phyloP scores from a whole-genome alignment of 2,797 vertebrate species.

The Rallus crepitans region DNA sequence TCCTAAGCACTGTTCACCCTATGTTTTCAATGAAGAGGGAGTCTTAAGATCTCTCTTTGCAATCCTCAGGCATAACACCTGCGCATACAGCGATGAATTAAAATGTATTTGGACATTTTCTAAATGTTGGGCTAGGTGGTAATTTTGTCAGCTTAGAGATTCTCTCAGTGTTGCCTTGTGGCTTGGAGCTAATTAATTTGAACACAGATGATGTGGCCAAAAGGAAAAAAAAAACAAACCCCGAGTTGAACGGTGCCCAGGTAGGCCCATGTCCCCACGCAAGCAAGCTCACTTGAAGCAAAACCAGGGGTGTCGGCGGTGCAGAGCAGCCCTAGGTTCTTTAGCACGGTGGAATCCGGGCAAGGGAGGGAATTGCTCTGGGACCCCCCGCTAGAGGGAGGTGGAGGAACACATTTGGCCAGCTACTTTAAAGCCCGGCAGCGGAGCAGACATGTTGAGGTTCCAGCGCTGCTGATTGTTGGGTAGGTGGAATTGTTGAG shows the following conservation, averaged over 20 bases:
- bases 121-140: not conserved
- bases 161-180: not conserved
- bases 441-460: not conserved
- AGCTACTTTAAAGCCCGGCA: not conserved
- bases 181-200: not conserved
- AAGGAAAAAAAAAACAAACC: not conserved
- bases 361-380: not conserved
- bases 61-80: conserved; percentile 1
- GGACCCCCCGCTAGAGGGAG: conserved; percentile 32
- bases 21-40: conserved; percentile 17
- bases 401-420: not conserved
- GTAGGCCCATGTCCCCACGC: not conserved
- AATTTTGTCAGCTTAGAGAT: conserved; percentile 12
- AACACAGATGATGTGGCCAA: not conserved
- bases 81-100: conserved; percentile 2
- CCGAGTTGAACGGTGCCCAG: rapidly evolving
- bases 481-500: not conserved
- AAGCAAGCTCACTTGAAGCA: not conserved
- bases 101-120: not conserved
- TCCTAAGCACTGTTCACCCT: not conserved
- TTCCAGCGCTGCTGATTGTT: not conserved
- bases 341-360: not conserved
- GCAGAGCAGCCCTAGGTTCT: not conserved
- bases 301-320: rapidly evolving
- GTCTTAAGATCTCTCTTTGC: conserved; percentile 41